Evolutionary conservation across 1,140 invertebrate genomes (phyloP).

Genomic region (Oncopodura yosiiana): DNA sequence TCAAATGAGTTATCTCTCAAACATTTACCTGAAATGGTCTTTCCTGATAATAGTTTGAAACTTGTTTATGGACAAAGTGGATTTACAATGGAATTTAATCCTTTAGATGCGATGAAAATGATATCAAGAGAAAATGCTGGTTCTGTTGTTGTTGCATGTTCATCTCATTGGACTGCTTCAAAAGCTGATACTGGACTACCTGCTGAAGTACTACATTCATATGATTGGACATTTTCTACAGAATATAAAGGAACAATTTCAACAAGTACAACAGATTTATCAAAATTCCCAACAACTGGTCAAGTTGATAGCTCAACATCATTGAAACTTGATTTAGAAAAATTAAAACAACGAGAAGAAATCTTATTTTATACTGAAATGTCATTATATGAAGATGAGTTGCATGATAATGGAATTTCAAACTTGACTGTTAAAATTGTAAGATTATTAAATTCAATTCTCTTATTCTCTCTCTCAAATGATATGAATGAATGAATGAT

Average conservation of each 20-base stretch:
- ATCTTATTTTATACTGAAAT: constrained; percentile 93
- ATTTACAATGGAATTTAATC: constrained; percentile 69
- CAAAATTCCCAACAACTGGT: too few species aligned
- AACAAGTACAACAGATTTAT: too few species aligned
- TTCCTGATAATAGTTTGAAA: constrained; percentile 72
- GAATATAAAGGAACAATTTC: constrained; percentile 79
- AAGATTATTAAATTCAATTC: too few species aligned
- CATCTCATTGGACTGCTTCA: constrained; percentile 77
- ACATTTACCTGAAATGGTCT: constrained; percentile 95
- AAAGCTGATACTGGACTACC: constrained; percentile 53
- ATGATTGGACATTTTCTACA: constrained; percentile 98
- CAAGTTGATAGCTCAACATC: constrained; percentile 40
- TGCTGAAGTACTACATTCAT: constrained; percentile 70
- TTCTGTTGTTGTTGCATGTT: constrained; percentile 73
- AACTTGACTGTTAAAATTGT: constrained; percentile 87
- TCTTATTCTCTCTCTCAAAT: constrained; percentile 6
- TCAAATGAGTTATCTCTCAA: constrained; percentile 58
- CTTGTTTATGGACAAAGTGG: constrained; percentile 56
- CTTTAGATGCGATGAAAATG: constrained; percentile 74
- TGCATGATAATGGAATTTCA: constrained; percentile 94
- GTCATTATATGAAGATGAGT: constrained; percentile 92
- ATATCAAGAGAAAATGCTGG: constrained; percentile 54
- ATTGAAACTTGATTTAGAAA: constrained; percentile 78
- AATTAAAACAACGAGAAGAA: constrained; percentile 77
- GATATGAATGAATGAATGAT: constrained; percentile 21